These are phyloP conservation scores for Spatulosminthurus flaviceps DNA, from an alignment of 2,888 invertebrate species.

Conservation along the genomic window DNA sequence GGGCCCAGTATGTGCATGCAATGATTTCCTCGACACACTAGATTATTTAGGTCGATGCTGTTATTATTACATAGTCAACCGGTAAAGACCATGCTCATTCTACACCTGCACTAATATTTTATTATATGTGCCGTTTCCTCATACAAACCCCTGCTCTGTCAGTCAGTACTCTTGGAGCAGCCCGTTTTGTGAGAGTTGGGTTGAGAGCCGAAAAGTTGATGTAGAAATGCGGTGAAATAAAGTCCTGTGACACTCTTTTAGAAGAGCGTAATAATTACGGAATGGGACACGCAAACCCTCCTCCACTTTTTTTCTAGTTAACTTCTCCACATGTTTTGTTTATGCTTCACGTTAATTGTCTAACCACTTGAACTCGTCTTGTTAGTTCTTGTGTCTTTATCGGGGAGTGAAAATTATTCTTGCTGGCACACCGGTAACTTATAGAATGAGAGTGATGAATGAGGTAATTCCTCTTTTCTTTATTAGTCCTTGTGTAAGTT, in stretches of 20 bases:
- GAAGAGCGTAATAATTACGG: not conserved
- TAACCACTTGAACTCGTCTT: no score
- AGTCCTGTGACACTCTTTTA: not conserved
- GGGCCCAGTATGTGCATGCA: not conserved
- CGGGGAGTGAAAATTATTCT: no score
- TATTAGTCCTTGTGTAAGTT: not conserved
- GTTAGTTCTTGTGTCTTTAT: no score
- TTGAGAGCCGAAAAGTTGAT: not conserved
- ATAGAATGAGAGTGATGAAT: not conserved
- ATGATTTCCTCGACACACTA: not conserved
- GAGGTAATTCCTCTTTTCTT: not conserved
- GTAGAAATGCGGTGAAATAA: not conserved
- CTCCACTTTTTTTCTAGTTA: not conserved
- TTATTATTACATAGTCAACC: no score
- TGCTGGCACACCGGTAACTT: not conserved
- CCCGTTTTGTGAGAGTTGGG: not conserved
- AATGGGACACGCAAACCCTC: not conserved
- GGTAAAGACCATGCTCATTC: not conserved
- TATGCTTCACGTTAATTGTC: not conserved
- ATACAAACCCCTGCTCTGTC: not conserved
- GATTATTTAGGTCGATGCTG: constrained; percentile 12
- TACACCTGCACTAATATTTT: not conserved
- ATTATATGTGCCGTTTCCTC: not conserved
- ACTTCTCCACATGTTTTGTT: not conserved
- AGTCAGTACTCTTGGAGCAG: not conserved